Conservation (phyloP, 92 coral and sea anemone genomes). For the Epizoanthus fatuus region DNA sequence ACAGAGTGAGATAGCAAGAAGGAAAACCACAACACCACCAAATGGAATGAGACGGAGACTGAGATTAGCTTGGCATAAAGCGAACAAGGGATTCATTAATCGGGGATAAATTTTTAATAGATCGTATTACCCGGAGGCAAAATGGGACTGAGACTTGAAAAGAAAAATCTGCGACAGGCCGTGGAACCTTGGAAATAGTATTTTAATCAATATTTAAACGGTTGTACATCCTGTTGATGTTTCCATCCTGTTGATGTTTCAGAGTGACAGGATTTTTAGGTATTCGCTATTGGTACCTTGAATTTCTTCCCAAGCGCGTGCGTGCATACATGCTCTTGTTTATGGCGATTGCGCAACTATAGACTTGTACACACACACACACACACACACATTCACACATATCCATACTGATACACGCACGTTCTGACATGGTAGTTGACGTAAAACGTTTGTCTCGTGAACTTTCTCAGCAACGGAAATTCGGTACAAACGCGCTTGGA, state of each 20-base stretch:
- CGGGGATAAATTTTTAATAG: too few species aligned
- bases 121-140: neutral
- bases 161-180: neutral
- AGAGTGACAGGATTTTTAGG: neutral
- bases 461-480: neutral
- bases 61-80: too few species aligned
- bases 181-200: neutral
- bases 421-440: neutral
- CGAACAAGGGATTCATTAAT: too few species aligned
- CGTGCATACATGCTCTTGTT: neutral
- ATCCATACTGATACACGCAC: neutral
- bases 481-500: neutral
- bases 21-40: too few species aligned
- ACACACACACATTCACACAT: neutral
- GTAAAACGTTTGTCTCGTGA: neutral
- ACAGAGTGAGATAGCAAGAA: too few species aligned
- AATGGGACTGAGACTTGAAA: neutral
- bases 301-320: neutral
- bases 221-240: too few species aligned
- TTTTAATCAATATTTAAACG: neutral
- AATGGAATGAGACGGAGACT: too few species aligned
- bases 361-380: neutral
- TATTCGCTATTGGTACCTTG: neutral
- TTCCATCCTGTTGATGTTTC: too few species aligned
- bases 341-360: neutral